Conservation (phyloP, 2,888 invertebrate genomes). For the Eupeodes latifasciatus region DNA sequence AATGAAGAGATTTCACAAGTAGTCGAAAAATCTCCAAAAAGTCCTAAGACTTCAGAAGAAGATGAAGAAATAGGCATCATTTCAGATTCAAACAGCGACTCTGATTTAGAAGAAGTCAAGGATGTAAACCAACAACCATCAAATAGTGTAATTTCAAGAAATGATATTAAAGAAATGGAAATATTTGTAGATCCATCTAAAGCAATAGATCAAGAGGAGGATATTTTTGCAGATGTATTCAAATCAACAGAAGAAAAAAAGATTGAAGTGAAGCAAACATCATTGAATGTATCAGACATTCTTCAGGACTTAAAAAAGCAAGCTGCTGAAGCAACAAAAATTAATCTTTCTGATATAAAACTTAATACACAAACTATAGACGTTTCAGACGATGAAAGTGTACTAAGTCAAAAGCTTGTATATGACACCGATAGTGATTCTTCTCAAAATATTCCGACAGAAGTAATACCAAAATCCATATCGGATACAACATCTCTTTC, state of each 20-base stretch:
- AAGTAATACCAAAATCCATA: not conserved
- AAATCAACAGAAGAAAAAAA: slow-evolving; percentile 64
- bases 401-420: not conserved
- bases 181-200: slow-evolving; percentile 85
- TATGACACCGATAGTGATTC: slow-evolving; percentile 10
- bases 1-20: not conserved
- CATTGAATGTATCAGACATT: slow-evolving; percentile 76
- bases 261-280: slow-evolving; percentile 14
- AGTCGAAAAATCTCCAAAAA: not conserved
- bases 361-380: slow-evolving; percentile 78
- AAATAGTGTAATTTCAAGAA: slow-evolving; percentile 27
- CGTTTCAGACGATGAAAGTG: slow-evolving; percentile 78
- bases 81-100: slow-evolving; percentile 78
- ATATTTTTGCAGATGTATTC: slow-evolving; percentile 91
- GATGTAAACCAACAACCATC: not conserved
- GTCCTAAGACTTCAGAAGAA: not conserved
- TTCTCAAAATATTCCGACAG: not conserved
- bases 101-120: slow-evolving; percentile 80
- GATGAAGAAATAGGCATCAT: slow-evolving; percentile 70
- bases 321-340: slow-evolving; percentile 79
- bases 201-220: slow-evolving; percentile 85
- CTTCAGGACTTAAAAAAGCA: slow-evolving; percentile 80
- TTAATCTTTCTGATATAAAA: slow-evolving; percentile 80
- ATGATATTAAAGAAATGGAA: slow-evolving; percentile 77
- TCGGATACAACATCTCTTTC: not conserved